Base-by-base conservation (phyloP, 2,113 vertebrate genomes). In the Silurus asotus region DNA sequence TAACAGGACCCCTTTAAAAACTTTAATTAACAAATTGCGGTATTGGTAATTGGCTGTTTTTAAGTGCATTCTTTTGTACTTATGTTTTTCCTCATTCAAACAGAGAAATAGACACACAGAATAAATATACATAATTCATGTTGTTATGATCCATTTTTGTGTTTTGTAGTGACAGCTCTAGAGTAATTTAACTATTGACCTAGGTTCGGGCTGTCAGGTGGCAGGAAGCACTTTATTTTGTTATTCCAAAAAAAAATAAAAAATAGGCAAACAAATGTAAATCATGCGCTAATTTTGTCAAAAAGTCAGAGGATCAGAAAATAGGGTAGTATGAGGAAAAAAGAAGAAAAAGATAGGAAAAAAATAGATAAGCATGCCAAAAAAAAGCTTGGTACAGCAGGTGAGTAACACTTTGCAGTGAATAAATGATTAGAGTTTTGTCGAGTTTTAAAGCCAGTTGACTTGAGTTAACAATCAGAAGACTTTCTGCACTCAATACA, bases 91-190 rank as follows among this genome's bases (percentile, higher is more conserved):
- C 10, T 55, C 65, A 45, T 37, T 58, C 51, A 53, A 45, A 72
- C 48, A 65, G 20, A 78, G 25, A 86, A 67, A 49, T 55, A 19
- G 6, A 28, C 15, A n/a, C 20, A 53, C 45, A 55, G 48, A 17
- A 65, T 25, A 62, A 37, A 84, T 65, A 55, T 25, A 62, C n/a
- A 85, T 51, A 77, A 77, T 77, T 77, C 51, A 75, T 59, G 45
- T 9, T 61, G n/a, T 78, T 78, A 51, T 28, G 72, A n/a, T 76
- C 55, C 0, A 78, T 55, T 64, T n/a, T 8, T 85, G 7, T 85
- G 51, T 10, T 64, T 64, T 65, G 51, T 23, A 11, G 45, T 49
- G 20, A 14, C 25, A 58, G 8, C 5, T 23, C 20, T 65, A n/a
- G 45, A 77, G 23, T n/a, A n/a, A 53, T 76, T 53, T 53, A 53